A percentile compares a stretch with the other conserved stretches of the same genome.
These are phyloP conservation scores for Neostethus bicornis DNA, from an alignment of 2,797 vertebrate genomes.

Conservation along the genomic window DNA sequence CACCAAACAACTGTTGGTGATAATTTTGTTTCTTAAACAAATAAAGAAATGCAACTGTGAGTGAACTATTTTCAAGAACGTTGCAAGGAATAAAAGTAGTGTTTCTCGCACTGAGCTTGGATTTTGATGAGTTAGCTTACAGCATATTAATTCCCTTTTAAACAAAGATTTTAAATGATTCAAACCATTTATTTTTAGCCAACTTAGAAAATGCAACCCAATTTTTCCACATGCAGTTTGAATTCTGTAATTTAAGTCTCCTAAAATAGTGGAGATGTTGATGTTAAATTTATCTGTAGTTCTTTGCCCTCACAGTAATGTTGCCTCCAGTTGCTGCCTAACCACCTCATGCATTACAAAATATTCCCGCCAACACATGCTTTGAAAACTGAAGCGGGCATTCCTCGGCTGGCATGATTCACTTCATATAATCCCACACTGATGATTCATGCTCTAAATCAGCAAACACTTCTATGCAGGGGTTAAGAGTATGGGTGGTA, in stretches of 20 bases:
- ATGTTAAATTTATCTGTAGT: constrained; percentile 15
- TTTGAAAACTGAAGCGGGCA: constrained; percentile 54
- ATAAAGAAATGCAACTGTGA: no score
- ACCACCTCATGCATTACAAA: constrained; percentile 28
- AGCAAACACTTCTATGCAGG: constrained; percentile 50
- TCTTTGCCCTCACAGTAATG: constrained; percentile 15
- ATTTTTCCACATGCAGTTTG: neutral
- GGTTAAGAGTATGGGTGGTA: constrained; percentile 71
- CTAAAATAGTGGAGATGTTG: constrained; percentile 16
- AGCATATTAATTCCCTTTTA: no score
- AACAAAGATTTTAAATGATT: no score
- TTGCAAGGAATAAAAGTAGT: no score
- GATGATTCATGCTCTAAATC: constrained; percentile 67
- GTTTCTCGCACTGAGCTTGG: no score
- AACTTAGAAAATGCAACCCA: neutral
- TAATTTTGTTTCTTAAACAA: no score
- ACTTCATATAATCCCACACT: constrained; percentile 66
- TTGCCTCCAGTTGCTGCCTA: constrained; percentile 27
- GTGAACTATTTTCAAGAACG: no score
- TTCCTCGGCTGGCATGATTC: constrained; percentile 63
- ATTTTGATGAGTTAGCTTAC: no score
- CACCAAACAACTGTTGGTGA: no score
- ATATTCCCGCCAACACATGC: constrained; percentile 46
- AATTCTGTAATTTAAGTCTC: constrained; percentile 9
- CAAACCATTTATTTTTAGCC: no score